phyloP scores from a whole-genome alignment of 2,113 vertebrate species.

The Calyptommatus sinebrachiatus region DNA sequence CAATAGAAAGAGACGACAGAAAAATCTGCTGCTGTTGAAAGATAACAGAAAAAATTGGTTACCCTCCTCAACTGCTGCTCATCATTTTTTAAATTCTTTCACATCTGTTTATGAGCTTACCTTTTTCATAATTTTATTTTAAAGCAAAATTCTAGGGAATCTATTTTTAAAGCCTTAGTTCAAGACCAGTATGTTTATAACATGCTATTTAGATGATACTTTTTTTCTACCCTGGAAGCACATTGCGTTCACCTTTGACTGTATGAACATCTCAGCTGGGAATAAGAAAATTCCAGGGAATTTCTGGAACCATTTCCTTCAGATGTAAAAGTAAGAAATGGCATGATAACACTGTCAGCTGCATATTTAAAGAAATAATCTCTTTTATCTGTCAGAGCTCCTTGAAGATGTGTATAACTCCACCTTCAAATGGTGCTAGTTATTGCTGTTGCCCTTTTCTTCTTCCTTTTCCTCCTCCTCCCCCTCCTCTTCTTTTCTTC shows the following conservation, averaged over 20 bases:
- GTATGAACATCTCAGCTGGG: neutral
- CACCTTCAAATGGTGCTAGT: constrained; percentile 17
- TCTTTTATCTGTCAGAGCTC: constrained; percentile 14
- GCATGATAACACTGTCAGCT: neutral
- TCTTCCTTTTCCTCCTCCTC: constrained; percentile 35
- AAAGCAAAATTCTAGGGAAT: too few species aligned
- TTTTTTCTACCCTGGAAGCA: neutral
- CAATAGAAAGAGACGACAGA: too few species aligned
- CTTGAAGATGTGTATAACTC: constrained; percentile 10
- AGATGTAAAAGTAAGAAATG: neutral
- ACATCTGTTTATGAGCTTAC: too few species aligned
- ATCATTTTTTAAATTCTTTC: too few species aligned
- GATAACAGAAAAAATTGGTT: too few species aligned
- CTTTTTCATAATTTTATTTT: too few species aligned
- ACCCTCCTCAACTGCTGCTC: too few species aligned
- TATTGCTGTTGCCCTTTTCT: too few species aligned
- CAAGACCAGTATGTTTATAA: neutral
- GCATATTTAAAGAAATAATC: constrained; percentile 14
- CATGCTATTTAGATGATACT: neutral
- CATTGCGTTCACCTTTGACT: neutral
- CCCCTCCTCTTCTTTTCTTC: constrained; percentile 21
- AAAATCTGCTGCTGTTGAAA: too few species aligned
- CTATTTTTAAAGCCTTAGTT: neutral
- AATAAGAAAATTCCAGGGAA: neutral
- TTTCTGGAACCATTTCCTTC: neutral